Evolutionary conservation across 2,113 vertebrate genomes (phyloP), one percentile per base, ranked within the genome.

Genomic region (Cacatua alba): DNA sequence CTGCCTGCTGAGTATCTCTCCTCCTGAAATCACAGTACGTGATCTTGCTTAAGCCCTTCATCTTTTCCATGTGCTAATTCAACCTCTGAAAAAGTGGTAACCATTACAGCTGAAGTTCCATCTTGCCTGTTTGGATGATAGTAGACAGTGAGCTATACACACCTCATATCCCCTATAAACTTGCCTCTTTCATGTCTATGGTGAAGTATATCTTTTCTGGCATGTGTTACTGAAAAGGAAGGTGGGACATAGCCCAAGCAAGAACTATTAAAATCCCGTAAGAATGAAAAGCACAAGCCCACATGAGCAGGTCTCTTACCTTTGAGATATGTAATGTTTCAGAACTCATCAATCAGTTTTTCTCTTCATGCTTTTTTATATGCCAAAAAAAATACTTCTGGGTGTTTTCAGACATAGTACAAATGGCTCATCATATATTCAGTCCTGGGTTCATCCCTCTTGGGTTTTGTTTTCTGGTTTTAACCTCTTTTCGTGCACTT

Each of bases 401-500:
- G 4, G 12, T 75, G 17, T 82, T 91, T 81, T 81, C 80, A 75
- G 44, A 39, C 25, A n/a, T 51, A n/a, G 23, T 48, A 60, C 28
- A 90, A 88, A 57, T 18, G 12, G 33, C 62, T 85, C 65, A 63
- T 75, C 43, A 8, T 21, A 24, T 43, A 53, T 74, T 74, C 65
- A 55, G 26, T 24, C 93, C 44, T 82, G 28, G 59, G 69, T n/a
- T 65, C 62, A 82, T 82, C 67, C 28, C 55, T 71, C 77, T 46
- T 65, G 31, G 7, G 7, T 95, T 92, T 92, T 79, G 23, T 87
- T 96, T 94, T 88, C 91, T 93, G 95, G 69, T 33, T 94, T 89
- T 85, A 85, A 87, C 77, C 17, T 68, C 88, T 91, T 95, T 92
- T 93, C 92, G 94, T 97, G 81, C 41, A 70, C 74, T 92, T 92